Evolutionary conservation across 2,888 invertebrate species (phyloP).

Genomic region (Diadegma fenestrale): DNA sequence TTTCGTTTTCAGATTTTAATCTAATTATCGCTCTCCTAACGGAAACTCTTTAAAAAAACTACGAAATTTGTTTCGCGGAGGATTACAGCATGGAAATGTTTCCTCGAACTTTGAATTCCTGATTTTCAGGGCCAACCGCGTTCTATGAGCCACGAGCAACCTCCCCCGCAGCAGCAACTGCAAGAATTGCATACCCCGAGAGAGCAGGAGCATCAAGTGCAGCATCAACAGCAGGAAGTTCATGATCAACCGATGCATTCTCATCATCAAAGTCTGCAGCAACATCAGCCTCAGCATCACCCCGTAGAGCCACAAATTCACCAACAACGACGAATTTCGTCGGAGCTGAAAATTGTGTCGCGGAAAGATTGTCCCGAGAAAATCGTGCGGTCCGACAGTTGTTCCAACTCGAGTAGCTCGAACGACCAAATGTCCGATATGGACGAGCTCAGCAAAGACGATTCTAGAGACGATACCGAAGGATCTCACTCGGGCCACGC

Average conservation of each 20-base stretch:
- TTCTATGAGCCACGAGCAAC: conserved; percentile 67
- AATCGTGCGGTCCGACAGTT: conserved; percentile 64
- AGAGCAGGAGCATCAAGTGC: conserved; percentile 75
- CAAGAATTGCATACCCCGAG: conserved; percentile 77
- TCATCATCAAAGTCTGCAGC: conserved; percentile 72
- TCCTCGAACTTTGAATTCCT: background rate
- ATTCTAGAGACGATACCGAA: conserved; percentile 57
- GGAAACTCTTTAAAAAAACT: too few species aligned
- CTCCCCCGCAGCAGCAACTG: conserved; percentile 74
- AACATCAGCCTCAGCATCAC: conserved; percentile 72
- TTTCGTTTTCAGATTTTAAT: too few species aligned
- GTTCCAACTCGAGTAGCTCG: conserved; percentile 72
- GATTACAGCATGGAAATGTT: conserved; percentile 10
- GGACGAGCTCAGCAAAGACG: conserved; percentile 71
- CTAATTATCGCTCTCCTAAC: too few species aligned
- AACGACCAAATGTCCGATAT: conserved; percentile 76
- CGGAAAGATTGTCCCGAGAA: conserved; percentile 19
- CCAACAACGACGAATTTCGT: conserved; percentile 63
- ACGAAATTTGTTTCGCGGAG: background rate
- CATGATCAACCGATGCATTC: conserved; percentile 72
- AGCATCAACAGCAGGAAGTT: conserved; percentile 70
- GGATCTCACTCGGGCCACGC: conserved; percentile 36
- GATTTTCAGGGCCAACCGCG: conserved; percentile 72
- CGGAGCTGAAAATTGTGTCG: background rate
- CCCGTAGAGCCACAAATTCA: conserved; percentile 72